These are phyloP conservation scores for Parotocinclus haroldoi DNA, from an alignment of 2,797 vertebrate genomes.

Conservation along the genomic window DNA sequence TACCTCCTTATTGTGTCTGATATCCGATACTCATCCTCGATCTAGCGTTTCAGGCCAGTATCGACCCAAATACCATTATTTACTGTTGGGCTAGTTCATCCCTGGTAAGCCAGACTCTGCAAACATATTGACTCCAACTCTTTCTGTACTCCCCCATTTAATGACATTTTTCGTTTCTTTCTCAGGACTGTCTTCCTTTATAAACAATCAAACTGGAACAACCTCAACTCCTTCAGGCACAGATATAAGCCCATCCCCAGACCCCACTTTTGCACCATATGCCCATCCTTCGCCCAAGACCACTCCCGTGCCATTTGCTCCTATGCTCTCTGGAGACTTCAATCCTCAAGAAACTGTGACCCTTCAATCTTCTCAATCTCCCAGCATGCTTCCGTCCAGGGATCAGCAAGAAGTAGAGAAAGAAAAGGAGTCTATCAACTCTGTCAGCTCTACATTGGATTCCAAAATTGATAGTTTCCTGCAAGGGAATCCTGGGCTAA, in stretches of 20 bases:
- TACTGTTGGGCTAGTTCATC: no score
- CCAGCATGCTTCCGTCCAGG: slow-evolving; percentile 58
- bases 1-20: no score
- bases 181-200: slow-evolving; percentile 80
- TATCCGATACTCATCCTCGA: no score
- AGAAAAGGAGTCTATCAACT: slow-evolving; percentile 44
- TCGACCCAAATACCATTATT: no score
- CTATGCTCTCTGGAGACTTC: slow-evolving; percentile 58
- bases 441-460: slow-evolving; percentile 77
- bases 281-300: slow-evolving; percentile 38
- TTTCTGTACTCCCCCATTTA: no score
- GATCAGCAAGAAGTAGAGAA: slow-evolving; percentile 55
- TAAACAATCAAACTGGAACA: slow-evolving; percentile 78
- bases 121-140: no score
- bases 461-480: slow-evolving; percentile 94
- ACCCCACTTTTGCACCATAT: slow-evolving; percentile 43
- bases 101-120: no score
- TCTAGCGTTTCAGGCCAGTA: no score
- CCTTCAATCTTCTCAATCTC: slow-evolving; percentile 62
- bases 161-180: slow-evolving; percentile 28
- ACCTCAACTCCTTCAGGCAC: slow-evolving; percentile 47
- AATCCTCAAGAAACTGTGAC: slow-evolving; percentile 52
- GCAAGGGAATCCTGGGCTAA: slow-evolving; percentile 86
- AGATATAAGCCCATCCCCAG: slow-evolving; percentile 44
- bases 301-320: slow-evolving; percentile 44